Conservation (phyloP, 1,140 invertebrate species). For the Atta cephalotes region DNA sequence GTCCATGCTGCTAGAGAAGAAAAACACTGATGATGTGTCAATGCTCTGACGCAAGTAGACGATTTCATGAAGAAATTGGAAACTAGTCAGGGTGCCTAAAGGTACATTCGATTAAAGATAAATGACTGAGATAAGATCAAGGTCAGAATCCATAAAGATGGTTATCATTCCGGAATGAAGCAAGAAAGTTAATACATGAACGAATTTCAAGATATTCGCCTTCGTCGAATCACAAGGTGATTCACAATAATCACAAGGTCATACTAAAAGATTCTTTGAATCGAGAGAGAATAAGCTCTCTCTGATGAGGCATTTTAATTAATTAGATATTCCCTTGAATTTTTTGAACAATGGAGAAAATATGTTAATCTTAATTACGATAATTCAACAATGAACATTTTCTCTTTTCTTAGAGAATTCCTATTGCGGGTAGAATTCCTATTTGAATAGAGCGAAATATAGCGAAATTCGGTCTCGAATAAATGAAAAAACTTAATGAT, state of each 20-base stretch:
- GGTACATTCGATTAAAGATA: constrained; percentile 17
- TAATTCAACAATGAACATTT: constrained; percentile 1
- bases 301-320: constrained; percentile 38
- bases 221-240: neutral
- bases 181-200: neutral
- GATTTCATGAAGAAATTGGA: constrained; percentile 64
- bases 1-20: constrained; percentile 56
- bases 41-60: constrained; percentile 69
- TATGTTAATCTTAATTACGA: neutral
- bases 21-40: constrained; percentile 67
- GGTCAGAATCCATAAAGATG: neutral
- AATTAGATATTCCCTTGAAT: constrained; percentile 32
- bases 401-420: constrained; percentile 22
- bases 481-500: neutral
- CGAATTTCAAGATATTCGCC: neutral
- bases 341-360: neutral
- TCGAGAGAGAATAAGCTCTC: constrained; percentile 10
- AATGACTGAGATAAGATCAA: constrained; percentile 12
- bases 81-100: constrained; percentile 44
- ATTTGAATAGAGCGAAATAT: neutral
- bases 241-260: neutral
- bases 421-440: neutral
- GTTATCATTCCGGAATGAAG: neutral
- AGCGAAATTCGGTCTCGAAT: constrained; percentile 30
- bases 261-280: constrained; percentile 26